Percentiles rank a stretch among this genome's conserved stretches.
Conservation (phyloP, 2,888 invertebrate species). For the Exephanes ischioxanthus region DNA sequence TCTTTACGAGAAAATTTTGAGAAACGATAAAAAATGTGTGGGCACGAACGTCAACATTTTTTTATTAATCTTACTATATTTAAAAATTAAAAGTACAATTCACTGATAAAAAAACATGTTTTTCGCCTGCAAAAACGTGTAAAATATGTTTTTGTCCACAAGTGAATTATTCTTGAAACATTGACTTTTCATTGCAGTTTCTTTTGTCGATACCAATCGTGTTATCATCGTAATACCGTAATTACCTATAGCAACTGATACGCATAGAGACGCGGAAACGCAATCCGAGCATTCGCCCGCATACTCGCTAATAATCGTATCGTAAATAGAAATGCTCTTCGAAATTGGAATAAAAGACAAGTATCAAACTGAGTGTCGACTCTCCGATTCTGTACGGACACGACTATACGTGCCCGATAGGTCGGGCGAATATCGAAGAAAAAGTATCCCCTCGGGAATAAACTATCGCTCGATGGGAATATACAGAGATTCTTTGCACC, state of each 20-base stretch:
- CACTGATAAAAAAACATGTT: not conserved
- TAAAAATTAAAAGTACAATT: not conserved
- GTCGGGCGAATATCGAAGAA: not conserved
- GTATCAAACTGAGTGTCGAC: not conserved
- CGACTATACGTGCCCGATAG: not conserved
- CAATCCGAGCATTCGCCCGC: not conserved
- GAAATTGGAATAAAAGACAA: not conserved
- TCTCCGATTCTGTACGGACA: not conserved
- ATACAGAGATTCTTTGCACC: slow-evolving; percentile 17
- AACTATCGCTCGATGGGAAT: slow-evolving; percentile 2
- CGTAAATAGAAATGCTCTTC: not conserved
- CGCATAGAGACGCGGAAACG: not conserved
- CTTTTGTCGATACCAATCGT: not conserved
- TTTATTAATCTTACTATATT: not conserved
- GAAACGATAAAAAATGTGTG: not conserved
- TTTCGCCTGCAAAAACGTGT: not conserved
- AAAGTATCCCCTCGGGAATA: slow-evolving; percentile 30
- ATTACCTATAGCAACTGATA: not conserved
- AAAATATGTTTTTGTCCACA: not conserved
- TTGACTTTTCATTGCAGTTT: not conserved
- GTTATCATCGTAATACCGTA: not conserved
- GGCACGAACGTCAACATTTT: too few species aligned
- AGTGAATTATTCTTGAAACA: not conserved
- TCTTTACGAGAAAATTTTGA: not conserved
- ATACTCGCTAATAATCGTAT: not conserved